Percentiles rank a stretch among this genome's conserved stretches.
phyloP scores from a whole-genome alignment of 35 echinoderm and acorn worm genomes.

The Amphiura filiformis region DNA sequence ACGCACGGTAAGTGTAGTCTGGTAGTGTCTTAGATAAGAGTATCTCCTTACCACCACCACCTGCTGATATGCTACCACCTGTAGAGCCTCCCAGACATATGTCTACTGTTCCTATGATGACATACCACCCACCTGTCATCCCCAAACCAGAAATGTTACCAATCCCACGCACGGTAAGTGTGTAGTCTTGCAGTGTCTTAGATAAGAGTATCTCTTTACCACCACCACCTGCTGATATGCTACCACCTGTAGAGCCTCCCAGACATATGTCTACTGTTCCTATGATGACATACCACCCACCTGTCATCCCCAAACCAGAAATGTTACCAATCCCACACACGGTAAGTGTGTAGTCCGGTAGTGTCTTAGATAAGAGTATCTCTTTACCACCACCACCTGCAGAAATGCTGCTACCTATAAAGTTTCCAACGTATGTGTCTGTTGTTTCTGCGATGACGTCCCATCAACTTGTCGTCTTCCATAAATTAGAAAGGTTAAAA shows the following conservation, averaged over 20 bases:
- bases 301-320: conserved; percentile 65
- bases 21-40: no score
- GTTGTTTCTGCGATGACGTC: conserved; percentile 5
- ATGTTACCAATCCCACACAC: conserved; percentile 82
- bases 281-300: conserved; percentile 75
- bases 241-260: background rate
- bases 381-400: background rate
- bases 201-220: background rate
- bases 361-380: background rate
- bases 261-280: background rate
- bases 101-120: conserved; percentile 18
- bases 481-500: no score
- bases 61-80: background rate
- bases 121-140: conserved; percentile 71
- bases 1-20: conserved; percentile 76
- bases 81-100: background rate
- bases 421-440: background rate
- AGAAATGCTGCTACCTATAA: background rate
- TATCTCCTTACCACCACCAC: background rate
- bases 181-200: background rate
- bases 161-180: conserved; percentile 82
- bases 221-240: background rate
- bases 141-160: conserved; percentile 74
- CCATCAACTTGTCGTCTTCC: no score
- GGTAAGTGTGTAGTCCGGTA: conserved; percentile 68